Percentiles rank a stretch among this genome's conserved stretches.
These are phyloP conservation scores for Wasmannia auropunctata DNA, from an alignment of 1,140 invertebrate genomes.

Conservation along the genomic window DNA sequence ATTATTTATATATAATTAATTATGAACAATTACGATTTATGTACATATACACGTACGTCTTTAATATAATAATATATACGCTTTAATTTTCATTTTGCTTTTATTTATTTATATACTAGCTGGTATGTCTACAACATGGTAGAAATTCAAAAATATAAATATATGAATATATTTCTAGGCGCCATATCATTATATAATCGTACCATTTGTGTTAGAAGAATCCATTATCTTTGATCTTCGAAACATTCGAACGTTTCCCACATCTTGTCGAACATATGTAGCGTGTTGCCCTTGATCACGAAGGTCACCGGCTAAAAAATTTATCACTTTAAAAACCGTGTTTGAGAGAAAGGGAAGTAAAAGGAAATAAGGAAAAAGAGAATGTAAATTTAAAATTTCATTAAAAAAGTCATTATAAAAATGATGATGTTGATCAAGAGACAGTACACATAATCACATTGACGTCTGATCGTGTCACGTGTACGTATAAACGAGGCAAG, in stretches of 20 bases:
- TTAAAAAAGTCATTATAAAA: too few relatives aligned
- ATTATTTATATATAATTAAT: too few relatives aligned
- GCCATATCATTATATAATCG: background rate
- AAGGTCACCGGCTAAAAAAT: slow-evolving; percentile 37
- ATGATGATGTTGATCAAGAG: too few relatives aligned
- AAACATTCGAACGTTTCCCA: slow-evolving; percentile 63
- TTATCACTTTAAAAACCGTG: background rate
- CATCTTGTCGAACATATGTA: slow-evolving; percentile 64
- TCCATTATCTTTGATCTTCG: slow-evolving; percentile 68
- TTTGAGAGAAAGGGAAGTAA: background rate
- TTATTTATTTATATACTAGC: background rate
- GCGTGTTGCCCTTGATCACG: slow-evolving; percentile 66
- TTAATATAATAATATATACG: too few relatives aligned
- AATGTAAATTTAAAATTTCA: too few relatives aligned
- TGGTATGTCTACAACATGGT: background rate
- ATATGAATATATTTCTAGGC: background rate
- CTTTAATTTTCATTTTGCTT: background rate
- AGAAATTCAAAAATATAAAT: background rate
- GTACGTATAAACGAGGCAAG: too few relatives aligned
- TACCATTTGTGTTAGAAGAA: slow-evolving; percentile 72
- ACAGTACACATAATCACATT: too few relatives aligned
- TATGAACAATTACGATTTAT: too few relatives aligned
- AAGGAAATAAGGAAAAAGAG: background rate
- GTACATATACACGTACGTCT: too few relatives aligned
- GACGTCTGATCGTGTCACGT: too few relatives aligned